Base-by-base conservation (phyloP, 2,113 vertebrate species). In the Grus americana region DNA sequence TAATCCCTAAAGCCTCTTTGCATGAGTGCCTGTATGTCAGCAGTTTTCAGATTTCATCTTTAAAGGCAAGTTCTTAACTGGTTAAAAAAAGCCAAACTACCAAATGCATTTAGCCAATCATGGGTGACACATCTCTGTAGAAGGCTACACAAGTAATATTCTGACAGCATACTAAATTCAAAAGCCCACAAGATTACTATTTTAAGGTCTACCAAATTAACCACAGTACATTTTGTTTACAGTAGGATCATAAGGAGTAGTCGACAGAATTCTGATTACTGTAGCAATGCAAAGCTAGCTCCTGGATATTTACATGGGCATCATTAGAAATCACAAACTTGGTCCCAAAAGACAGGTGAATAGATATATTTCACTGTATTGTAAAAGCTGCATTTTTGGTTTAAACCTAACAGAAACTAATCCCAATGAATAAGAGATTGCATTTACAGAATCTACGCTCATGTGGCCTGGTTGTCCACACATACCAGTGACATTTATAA, bases 1-100 rank as follows among this genome's bases (percentile, higher is more conserved):
- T 90, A 95, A 96, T 88, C 92, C n/a, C 4, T 50, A 96, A 95
- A 93, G 80, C 74, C 46, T 83, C 85, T 86, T 47, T 86, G 74
- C 87, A 42, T 18, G 19, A 76, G 16, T 82, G 66, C 42, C 59
- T 73, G 17, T n/a, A 67, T 38, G 42, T 80, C 85, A 96, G 67
- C 74, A 94, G 46, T 90, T 85, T 96, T 76, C 81, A 90, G 71
- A 90, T 76, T 83, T 90, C 71, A 91, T 70, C 70, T 80, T 88
- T 55, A 88, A 92, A 88, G n/a, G 23, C 50, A 92, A 73, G 38
- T 36, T 90, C 38, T 91, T 75, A 79, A 85, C 34, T 49, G 20
- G 70, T 79, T 65, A 85, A 90, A 89, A 86, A 91, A 88, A 73
- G 13, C 30, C 18, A 72, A 78, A 76, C 32, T 67, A 86, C 20